Percentiles rank a stretch among this genome's conserved stretches.
phyloP scores from a whole-genome alignment of 2,797 vertebrate species.

The Agapornis canus region DNA sequence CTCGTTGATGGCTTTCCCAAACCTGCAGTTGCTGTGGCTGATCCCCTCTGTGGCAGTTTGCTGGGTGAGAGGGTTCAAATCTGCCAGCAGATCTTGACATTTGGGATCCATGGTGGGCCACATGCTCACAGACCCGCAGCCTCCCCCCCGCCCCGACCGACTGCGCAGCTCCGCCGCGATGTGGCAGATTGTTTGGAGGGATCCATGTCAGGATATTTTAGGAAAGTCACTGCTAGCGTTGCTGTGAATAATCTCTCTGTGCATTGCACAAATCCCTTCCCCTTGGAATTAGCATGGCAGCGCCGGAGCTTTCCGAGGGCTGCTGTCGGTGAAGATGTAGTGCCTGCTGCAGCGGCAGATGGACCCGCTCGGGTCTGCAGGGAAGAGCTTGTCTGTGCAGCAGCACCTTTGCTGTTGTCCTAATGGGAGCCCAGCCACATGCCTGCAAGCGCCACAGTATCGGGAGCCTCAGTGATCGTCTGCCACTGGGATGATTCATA shows the following conservation, averaged over 20 bases:
- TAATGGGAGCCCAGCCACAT: rapidly evolving
- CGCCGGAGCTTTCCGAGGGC: not conserved
- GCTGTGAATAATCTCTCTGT: not conserved
- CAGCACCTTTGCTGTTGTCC: not conserved
- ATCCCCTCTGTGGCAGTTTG: not conserved
- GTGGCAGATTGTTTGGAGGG: conserved; percentile 12
- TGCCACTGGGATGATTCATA: not conserved
- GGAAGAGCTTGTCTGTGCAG: not conserved
- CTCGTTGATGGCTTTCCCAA: conserved; percentile 5
- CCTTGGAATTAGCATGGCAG: not conserved
- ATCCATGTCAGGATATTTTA: conserved; percentile 24
- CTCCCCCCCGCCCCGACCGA: not conserved
- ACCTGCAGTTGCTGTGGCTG: not conserved
- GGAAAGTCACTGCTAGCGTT: not conserved
- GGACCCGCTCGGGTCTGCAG: not conserved
- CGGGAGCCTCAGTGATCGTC: rapidly evolving
- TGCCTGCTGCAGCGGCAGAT: not conserved
- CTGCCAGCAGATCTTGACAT: not conserved
- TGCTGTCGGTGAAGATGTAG: not conserved
- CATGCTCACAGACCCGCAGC: not conserved
- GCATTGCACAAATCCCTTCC: not conserved
- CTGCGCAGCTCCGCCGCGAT: not conserved
- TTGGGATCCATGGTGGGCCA: not conserved
- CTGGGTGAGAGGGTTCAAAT: not conserved
- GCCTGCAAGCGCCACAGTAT: rapidly evolving